Base-by-base conservation (phyloP, 2,888 invertebrate genomes). In the Cosmia trapezina region DNA sequence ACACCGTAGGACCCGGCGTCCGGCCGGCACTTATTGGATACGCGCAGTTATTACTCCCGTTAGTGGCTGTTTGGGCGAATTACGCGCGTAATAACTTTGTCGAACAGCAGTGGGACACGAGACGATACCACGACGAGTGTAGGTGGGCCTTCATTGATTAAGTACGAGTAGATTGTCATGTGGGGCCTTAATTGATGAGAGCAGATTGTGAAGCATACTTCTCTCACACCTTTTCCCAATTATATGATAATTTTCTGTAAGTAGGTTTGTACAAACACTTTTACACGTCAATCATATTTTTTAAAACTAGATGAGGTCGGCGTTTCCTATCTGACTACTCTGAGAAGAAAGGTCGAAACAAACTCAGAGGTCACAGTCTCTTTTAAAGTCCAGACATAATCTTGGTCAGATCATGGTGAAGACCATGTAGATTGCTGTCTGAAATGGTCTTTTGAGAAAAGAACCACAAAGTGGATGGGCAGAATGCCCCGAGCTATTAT, bases 11-110 rank as follows among this genome's bases (percentile, higher is more conserved):
- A 65, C 63, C 61, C 69, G 67, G 59, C 75, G 76, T 75, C 77
- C 78, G 77, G 69, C 82, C 82, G 83, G 85, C 90, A 89, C 91
- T 93, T 93, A 93, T 92, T 93, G 91, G 92, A 90, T 89, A 86
- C 88, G 86, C 91, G 90, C 89, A 88, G 90, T 92, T 92, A 93
- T 93, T 91, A 89, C 90, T 83, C 86, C 90, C 88, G 91, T 92
- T 93, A 90, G 83, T 75, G 89, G 87, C 86, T 88, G 87, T 90
- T 90, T 86, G 84, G 85, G 75, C 79, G 88, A 83, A 89, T 89
- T 90, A 89, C 86, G 84, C 87, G 87, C 80, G 86, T 90, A 88
- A 92, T 91, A 90, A 89, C 86, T 87, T 80, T 76, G 83, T 74
- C 63, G 75, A 79, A 85, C 72, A 77, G 61, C 74, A 57, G 41